Conservation (phyloP, 2,888 invertebrate species). For the Xestoiulus laeticollis region DNA sequence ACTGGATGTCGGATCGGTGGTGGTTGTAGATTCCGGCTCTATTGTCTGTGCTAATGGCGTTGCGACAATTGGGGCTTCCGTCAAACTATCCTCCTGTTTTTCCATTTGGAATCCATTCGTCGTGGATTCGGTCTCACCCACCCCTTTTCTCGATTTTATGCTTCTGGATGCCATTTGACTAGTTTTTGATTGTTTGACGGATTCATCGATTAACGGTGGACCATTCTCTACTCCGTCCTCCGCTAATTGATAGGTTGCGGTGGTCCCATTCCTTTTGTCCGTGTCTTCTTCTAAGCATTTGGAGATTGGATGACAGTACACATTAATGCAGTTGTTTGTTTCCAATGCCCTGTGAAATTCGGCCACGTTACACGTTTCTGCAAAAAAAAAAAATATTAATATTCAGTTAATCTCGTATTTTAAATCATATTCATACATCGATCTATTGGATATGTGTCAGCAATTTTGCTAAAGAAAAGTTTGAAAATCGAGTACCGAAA, state of each 20-base stretch:
- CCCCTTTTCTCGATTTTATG: conserved; percentile 33
- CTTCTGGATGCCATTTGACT: conserved; percentile 2
- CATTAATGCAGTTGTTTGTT: background rate
- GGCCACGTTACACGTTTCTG: background rate
- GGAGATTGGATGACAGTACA: background rate
- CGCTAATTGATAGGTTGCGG: background rate
- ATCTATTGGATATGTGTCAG: no score
- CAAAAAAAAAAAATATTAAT: background rate
- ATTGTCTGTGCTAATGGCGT: background rate
- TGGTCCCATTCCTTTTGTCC: background rate
- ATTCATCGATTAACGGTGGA: background rate
- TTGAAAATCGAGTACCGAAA: no score
- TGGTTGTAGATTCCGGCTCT: background rate
- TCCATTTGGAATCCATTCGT: background rate
- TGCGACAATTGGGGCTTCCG: background rate
- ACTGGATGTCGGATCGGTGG: background rate
- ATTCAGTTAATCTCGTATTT: no score
- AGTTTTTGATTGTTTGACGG: background rate
- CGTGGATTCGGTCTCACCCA: background rate
- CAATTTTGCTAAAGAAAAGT: no score
- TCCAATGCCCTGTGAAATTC: background rate
- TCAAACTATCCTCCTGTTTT: background rate
- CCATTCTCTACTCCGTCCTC: background rate
- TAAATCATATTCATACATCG: no score
- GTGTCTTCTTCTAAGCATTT: background rate